Conservation (phyloP, 2,113 vertebrate species). For the Rhabdornis inornatus region DNA sequence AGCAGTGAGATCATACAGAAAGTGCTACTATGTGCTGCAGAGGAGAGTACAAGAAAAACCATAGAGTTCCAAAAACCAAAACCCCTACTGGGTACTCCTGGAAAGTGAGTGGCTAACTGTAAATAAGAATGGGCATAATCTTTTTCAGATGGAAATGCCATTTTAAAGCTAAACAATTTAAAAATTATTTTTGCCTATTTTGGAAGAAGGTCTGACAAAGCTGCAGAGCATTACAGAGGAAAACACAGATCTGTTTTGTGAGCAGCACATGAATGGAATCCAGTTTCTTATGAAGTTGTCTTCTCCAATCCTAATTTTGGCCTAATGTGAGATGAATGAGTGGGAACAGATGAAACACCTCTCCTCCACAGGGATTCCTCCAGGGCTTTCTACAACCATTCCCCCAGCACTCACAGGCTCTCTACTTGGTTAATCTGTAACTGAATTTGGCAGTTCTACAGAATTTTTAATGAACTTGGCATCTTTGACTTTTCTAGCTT, state of each 20-base stretch:
- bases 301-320: neutral
- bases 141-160: neutral
- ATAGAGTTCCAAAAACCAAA: neutral
- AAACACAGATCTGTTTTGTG: neutral
- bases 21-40: neutral
- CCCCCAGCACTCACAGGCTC: neutral
- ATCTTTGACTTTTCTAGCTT: neutral
- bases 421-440: neutral
- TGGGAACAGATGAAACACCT: neutral
- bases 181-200: neutral
- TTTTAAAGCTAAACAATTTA: neutral
- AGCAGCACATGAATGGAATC: neutral
- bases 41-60: neutral
- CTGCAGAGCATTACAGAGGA: neutral
- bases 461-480: neutral
- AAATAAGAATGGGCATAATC: neutral
- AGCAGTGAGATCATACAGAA: neutral
- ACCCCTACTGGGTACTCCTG: no score
- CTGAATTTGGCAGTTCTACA: neutral
- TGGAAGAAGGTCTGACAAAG: neutral
- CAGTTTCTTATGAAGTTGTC: neutral
- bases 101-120: neutral
- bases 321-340: neutral
- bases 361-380: neutral
- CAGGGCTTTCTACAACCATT: neutral